Conservation (phyloP, 2,113 vertebrate species). For the Entelurus aequoreus region DNA sequence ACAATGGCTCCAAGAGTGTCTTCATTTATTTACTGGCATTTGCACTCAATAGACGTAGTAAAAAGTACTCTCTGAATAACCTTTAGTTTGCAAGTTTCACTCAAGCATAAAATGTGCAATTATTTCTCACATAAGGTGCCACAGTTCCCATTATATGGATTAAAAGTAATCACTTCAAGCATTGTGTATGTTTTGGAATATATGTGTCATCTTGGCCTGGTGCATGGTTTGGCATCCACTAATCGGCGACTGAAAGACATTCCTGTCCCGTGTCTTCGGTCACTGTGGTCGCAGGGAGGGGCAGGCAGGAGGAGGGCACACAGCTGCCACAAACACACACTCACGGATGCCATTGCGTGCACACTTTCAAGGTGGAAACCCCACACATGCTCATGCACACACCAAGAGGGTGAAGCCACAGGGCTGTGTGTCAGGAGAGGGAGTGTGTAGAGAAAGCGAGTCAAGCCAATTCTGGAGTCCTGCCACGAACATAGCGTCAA, state of each 20-base stretch:
- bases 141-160: neutral
- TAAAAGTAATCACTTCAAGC: neutral
- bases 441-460: constrained; percentile 31
- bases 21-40: neutral
- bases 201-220: constrained; percentile 14
- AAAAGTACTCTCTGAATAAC: neutral
- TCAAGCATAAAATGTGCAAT: neutral
- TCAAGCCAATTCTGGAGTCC: constrained; percentile 40
- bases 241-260: constrained; percentile 59
- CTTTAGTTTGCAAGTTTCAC: neutral
- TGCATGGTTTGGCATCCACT: constrained; percentile 40
- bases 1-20: neutral
- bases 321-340: constrained; percentile 49
- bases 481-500: constrained; percentile 40
- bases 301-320: constrained; percentile 48
- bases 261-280: constrained; percentile 60
- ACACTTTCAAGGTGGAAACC: neutral
- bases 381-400: constrained; percentile 37
- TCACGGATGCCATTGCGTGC: constrained; percentile 18
- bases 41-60: neutral
- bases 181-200: constrained; percentile 5
- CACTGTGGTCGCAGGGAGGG: constrained; percentile 63
- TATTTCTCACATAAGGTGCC: neutral
- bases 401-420: constrained; percentile 48
- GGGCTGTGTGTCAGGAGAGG: constrained; percentile 61